These are phyloP conservation scores for Xanthia icteritia DNA, from an alignment of 2,888 invertebrate species.

Conservation along the genomic window DNA sequence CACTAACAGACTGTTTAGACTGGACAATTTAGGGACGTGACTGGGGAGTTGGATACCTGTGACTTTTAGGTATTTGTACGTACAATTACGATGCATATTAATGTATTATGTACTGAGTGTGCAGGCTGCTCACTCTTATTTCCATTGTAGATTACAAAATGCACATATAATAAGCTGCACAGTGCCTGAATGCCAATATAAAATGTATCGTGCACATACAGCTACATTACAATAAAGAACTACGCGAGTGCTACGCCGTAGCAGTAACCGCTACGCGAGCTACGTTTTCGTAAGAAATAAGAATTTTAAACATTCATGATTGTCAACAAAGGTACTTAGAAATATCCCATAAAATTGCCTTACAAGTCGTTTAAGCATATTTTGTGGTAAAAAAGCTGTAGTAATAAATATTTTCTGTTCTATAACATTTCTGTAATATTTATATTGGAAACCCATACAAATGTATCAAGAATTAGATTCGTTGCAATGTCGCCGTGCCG, in stretches of 20 bases:
- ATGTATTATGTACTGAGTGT: background rate
- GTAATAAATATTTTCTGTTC: background rate
- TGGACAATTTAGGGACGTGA: background rate
- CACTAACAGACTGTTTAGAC: background rate
- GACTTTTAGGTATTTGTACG: background rate
- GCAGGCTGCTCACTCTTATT: background rate
- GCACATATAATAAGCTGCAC: background rate
- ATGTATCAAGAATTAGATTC: constrained; percentile 36
- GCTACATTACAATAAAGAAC: constrained; percentile 18
- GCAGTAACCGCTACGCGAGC: constrained; percentile 12
- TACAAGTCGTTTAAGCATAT: background rate
- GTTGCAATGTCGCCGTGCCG: constrained; percentile 25
- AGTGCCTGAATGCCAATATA: background rate
- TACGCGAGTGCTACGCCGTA: constrained; percentile 40
- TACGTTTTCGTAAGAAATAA: constrained; percentile 25
- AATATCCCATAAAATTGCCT: background rate
- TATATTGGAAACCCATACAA: background rate
- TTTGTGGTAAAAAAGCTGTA: background rate
- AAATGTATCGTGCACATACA: background rate
- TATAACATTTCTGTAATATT: background rate
- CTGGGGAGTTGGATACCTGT: background rate
- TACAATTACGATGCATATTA: background rate
- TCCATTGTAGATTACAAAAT: background rate
- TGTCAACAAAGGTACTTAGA: background rate
- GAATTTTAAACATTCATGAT: background rate